phyloP scores from a whole-genome alignment of 1,140 invertebrate species.

The Zophobas atratus region DNA sequence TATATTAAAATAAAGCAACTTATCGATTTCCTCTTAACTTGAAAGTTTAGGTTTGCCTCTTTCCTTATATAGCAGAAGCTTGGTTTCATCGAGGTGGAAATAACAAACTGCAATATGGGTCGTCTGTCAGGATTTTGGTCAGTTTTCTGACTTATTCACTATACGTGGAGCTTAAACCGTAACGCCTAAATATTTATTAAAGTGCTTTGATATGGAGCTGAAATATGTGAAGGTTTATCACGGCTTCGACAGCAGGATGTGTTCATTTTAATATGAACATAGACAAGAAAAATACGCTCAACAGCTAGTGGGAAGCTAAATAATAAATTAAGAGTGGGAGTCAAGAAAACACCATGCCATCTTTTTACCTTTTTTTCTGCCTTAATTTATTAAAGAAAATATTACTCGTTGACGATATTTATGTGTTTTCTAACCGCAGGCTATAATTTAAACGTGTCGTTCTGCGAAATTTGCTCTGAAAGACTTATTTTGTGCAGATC shows the following conservation, averaged over 20 bases:
- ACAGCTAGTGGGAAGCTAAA: neutral
- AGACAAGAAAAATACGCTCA: neutral
- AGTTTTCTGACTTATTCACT: slow-evolving; percentile 7
- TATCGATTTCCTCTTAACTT: no score
- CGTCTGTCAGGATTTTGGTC: slow-evolving; percentile 2
- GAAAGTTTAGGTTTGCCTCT: no score
- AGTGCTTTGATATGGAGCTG: neutral
- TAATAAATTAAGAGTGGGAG: slow-evolving; percentile 1
- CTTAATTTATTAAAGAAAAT: slow-evolving; percentile 10
- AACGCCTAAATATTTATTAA: slow-evolving; percentile 15
- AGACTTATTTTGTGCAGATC: slow-evolving; percentile 1
- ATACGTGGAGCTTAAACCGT: neutral
- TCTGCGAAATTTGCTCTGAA: neutral
- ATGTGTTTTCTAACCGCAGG: slow-evolving; percentile 13
- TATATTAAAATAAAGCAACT: no score
- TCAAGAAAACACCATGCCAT: neutral
- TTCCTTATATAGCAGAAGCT: neutral
- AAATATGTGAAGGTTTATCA: slow-evolving; percentile 4
- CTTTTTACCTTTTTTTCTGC: neutral
- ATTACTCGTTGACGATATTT: slow-evolving; percentile 10
- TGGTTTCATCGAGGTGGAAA: neutral
- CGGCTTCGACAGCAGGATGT: neutral
- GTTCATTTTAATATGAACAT: neutral
- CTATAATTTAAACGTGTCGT: slow-evolving; percentile 2
- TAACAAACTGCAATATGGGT: slow-evolving; percentile 5